These are phyloP conservation scores for Crotalus helleri DNA, from an alignment of 2,113 vertebrate genomes.

Conservation along the genomic window DNA sequence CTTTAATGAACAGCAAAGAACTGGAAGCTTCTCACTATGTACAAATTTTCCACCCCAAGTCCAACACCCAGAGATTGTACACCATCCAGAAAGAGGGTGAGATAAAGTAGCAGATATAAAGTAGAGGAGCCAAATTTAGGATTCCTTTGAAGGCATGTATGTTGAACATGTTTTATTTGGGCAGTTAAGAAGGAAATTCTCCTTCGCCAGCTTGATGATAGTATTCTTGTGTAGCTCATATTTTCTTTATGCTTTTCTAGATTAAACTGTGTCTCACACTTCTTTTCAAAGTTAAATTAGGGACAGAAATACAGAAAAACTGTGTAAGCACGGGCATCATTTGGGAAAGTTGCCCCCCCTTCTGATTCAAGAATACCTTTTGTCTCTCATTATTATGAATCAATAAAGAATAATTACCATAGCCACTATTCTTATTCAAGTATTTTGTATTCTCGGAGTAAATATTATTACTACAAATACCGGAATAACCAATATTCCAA, in stretches of 20 bases:
- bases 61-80: too few relatives aligned
- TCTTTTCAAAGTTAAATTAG: slow-evolving; percentile 13
- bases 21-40: slow-evolving; percentile 21
- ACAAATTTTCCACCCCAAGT: too few relatives aligned
- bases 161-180: not conserved
- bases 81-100: too few relatives aligned
- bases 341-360: not conserved
- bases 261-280: not conserved
- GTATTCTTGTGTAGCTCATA: slow-evolving; percentile 13
- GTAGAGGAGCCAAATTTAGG: slow-evolving; percentile 25
- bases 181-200: slow-evolving; percentile 28
- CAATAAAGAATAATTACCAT: not conserved
- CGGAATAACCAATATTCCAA: not conserved
- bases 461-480: not conserved
- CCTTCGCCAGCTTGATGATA: not conserved
- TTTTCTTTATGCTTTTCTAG: slow-evolving; percentile 15
- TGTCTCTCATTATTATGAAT: not conserved
- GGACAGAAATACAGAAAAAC: not conserved
- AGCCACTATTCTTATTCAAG: not conserved
- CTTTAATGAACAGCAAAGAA: not conserved
- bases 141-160: slow-evolving; percentile 35
- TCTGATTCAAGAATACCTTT: not conserved
- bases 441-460: not conserved
- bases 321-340: not conserved
- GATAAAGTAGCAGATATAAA: slow-evolving; percentile 16